Evolutionary conservation across 2,888 invertebrate species (phyloP).

Genomic region (Apamea anceps): DNA sequence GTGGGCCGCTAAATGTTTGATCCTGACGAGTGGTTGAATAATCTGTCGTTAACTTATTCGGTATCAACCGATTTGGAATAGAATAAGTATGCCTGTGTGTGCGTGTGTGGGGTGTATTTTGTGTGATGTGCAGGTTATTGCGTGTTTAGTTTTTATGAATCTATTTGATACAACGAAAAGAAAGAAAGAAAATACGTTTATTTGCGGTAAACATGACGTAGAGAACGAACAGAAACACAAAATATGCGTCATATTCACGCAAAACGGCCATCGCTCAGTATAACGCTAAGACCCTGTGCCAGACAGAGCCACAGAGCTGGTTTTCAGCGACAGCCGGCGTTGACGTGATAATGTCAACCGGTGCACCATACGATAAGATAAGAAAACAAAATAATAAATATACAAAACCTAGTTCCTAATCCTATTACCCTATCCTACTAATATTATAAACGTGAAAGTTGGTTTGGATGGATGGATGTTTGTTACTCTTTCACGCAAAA

Average conservation of each 20-base stretch:
- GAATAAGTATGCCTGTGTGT: neutral
- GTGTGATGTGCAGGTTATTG: neutral
- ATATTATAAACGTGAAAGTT: too few relatives aligned
- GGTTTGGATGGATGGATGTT: too few relatives aligned
- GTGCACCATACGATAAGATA: neutral
- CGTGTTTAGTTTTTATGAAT: neutral
- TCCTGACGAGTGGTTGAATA: slow-evolving; percentile 28
- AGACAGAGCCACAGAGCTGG: neutral
- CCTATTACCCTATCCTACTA: too few relatives aligned
- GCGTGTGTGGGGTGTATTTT: neutral
- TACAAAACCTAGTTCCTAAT: neutral
- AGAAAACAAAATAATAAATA: neutral
- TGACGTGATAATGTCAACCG: neutral
- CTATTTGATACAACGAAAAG: neutral
- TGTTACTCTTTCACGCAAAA: too few relatives aligned
- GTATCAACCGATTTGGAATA: slow-evolving; percentile 7
- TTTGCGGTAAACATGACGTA: neutral
- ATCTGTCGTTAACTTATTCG: slow-evolving; percentile 11
- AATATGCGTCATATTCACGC: neutral
- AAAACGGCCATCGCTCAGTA: neutral
- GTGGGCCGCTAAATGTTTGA: slow-evolving; percentile 22
- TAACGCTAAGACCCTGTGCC: neutral
- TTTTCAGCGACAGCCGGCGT: neutral
- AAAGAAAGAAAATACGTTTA: neutral
- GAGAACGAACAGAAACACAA: neutral